phyloP scores from a whole-genome alignment of 2,888 invertebrate species.

The Buathra laborator region DNA sequence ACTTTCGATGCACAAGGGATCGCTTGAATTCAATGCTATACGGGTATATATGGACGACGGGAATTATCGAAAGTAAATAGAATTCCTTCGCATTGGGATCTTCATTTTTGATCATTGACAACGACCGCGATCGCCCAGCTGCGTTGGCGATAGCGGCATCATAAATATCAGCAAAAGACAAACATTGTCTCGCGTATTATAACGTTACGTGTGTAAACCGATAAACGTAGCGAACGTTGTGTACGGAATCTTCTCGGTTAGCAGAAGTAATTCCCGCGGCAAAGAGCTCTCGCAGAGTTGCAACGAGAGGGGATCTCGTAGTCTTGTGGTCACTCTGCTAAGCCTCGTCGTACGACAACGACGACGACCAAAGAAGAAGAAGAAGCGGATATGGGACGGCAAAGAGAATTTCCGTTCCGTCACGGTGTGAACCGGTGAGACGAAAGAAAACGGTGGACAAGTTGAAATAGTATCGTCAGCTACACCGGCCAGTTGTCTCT shows the following conservation, averaged over 20 bases:
- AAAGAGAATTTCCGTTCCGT: slow-evolving; percentile 65
- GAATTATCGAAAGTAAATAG: slow-evolving; percentile 45
- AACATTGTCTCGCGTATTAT: slow-evolving; percentile 5
- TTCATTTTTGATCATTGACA: slow-evolving; percentile 60
- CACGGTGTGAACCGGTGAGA: slow-evolving; percentile 64
- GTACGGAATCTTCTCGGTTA: background rate
- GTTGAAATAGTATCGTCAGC: slow-evolving; percentile 51
- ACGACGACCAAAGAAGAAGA: slow-evolving; percentile 26
- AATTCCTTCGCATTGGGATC: slow-evolving; percentile 61
- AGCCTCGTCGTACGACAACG: slow-evolving; percentile 15
- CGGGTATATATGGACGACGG: background rate
- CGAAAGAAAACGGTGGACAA: slow-evolving; percentile 48
- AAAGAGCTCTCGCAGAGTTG: background rate
- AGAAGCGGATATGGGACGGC: slow-evolving; percentile 61
- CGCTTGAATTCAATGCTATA: background rate
- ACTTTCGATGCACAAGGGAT: background rate
- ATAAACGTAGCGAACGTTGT: background rate
- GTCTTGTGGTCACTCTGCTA: slow-evolving; percentile 17
- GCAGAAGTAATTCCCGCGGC: background rate
- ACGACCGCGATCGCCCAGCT: slow-evolving; percentile 58
- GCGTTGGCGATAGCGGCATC: slow-evolving; percentile 37
- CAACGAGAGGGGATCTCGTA: background rate
- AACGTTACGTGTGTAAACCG: background rate
- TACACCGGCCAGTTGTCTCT: background rate
- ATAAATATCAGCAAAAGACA: slow-evolving; percentile 3